Evolutionary conservation across 2,888 invertebrate genomes (phyloP).

Genomic region (Erannis defoliaria): DNA sequence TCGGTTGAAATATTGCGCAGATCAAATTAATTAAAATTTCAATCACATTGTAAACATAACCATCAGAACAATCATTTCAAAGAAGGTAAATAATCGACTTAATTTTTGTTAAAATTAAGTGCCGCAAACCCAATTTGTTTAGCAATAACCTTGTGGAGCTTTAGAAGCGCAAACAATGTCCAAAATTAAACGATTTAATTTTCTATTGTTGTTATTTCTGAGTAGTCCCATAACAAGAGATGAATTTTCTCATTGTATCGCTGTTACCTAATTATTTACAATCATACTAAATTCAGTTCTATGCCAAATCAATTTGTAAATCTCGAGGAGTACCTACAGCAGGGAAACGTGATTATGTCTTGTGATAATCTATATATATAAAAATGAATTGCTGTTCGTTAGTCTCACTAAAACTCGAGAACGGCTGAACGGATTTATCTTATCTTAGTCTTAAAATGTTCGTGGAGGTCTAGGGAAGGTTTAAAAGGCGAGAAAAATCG

Average conservation of each 20-base stretch:
- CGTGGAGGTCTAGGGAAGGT: too few relatives aligned
- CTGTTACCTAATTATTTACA: background rate
- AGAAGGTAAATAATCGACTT: background rate
- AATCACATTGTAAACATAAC: conserved; percentile 4
- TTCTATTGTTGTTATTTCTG: conserved; percentile 16
- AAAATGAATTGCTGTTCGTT: too few relatives aligned
- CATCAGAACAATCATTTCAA: conserved; percentile 4
- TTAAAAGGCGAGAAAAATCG: too few relatives aligned
- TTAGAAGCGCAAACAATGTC: conserved; percentile 19
- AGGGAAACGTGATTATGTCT: too few relatives aligned
- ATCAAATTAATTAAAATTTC: conserved; percentile 3
- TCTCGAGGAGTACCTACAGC: too few relatives aligned
- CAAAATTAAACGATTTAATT: conserved; percentile 23
- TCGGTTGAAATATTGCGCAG: background rate
- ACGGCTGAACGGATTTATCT: too few relatives aligned
- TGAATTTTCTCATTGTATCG: background rate
- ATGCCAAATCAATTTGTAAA: too few relatives aligned
- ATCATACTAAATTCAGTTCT: too few relatives aligned
- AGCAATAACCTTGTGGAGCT: conserved; percentile 12
- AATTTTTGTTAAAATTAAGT: conserved; percentile 15
- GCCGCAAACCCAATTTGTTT: conserved; percentile 23
- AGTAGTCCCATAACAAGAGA: background rate
- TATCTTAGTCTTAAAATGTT: too few relatives aligned
- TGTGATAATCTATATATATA: too few relatives aligned
- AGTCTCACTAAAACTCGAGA: too few relatives aligned